Conservation (phyloP, 2,888 invertebrate genomes). For the Drosophila flavopinicola region DNA sequence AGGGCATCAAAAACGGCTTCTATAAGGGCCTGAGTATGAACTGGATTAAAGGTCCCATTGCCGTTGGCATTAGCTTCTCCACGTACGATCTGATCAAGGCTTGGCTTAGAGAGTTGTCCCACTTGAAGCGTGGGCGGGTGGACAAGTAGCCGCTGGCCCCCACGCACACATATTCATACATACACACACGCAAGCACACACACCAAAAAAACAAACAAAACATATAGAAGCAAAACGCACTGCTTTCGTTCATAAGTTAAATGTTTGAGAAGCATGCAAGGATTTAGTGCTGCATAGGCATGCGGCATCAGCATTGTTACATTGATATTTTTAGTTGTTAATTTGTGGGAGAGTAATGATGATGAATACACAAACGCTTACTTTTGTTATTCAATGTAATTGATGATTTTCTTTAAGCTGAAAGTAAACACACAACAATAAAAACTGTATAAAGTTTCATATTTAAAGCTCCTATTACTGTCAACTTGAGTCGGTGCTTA, state of each 20-base stretch:
- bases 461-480: slow-evolving; percentile 30
- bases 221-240: slow-evolving; percentile 29
- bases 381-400: slow-evolving; percentile 62
- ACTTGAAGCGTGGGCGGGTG: slow-evolving; percentile 80
- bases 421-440: slow-evolving; percentile 52
- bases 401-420: slow-evolving; percentile 60
- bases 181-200: slow-evolving; percentile 24
- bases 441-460: slow-evolving; percentile 43
- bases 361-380: slow-evolving; percentile 40
- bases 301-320: slow-evolving; percentile 57
- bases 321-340: slow-evolving; percentile 70
- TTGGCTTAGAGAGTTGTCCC: slow-evolving; percentile 85
- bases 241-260: slow-evolving; percentile 46
- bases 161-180: slow-evolving; percentile 21
- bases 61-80: slow-evolving; percentile 97
- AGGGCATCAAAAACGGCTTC: slow-evolving; percentile 94
- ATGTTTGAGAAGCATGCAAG: slow-evolving; percentile 21
- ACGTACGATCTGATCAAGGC: slow-evolving; percentile 93
- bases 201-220: slow-evolving; percentile 41
- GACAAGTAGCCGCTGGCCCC: slow-evolving; percentile 38
- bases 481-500: slow-evolving; percentile 23
- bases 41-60: slow-evolving; percentile 97
- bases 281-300: slow-evolving; percentile 25
- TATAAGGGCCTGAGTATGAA: slow-evolving; percentile 99
- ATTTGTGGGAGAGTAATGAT: slow-evolving; percentile 38